Conservation (phyloP, 2,797 vertebrate genomes). For the Molossus molossus region DNA sequence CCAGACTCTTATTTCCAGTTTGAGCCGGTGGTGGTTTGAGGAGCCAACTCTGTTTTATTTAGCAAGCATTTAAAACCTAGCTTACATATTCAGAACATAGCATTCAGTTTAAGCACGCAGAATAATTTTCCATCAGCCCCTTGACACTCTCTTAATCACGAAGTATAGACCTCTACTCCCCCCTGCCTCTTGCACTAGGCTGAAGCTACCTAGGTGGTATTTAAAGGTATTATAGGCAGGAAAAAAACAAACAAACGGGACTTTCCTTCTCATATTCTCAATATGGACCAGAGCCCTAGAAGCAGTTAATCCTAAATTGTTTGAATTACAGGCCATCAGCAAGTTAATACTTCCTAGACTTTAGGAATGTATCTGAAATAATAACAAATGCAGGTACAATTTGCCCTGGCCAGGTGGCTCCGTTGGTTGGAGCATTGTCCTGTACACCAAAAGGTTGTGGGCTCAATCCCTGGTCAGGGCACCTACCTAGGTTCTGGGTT, state of each 20-base stretch:
- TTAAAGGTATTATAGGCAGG: not conserved
- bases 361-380: not conserved
- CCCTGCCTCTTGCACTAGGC: not conserved
- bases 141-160: not conserved
- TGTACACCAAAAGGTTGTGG: not conserved
- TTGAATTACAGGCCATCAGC: constrained; percentile 20
- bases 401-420: not conserved
- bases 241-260: not conserved
- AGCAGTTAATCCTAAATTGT: constrained; percentile 19
- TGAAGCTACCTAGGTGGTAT: not conserved
- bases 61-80: not conserved
- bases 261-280: constrained; percentile 21
- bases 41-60: constrained; percentile 5
- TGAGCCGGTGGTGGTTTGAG: not conserved
- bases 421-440: not conserved
- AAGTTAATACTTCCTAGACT: not conserved
- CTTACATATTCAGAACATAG: not conserved
- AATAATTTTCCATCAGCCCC: not conserved
- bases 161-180: not conserved
- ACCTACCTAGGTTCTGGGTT: not conserved
- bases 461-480: not conserved
- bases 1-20: not conserved
- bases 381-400: not conserved
- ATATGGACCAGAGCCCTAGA: not conserved
- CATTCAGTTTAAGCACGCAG: not conserved